phyloP scores from a whole-genome alignment of 2,113 vertebrate species.

The Podarcis muralis region DNA sequence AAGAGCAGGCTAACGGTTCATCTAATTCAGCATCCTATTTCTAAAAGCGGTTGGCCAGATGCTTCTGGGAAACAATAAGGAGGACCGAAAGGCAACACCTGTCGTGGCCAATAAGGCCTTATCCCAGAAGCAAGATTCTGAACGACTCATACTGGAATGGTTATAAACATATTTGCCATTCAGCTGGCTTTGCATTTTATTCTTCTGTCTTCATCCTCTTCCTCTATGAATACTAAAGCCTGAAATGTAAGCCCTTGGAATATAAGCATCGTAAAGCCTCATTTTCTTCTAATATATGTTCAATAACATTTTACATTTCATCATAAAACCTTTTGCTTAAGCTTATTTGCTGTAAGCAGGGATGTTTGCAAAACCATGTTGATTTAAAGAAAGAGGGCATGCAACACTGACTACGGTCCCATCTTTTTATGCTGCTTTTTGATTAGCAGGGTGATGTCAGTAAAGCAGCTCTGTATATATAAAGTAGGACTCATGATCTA shows the following conservation, averaged over 20 bases:
- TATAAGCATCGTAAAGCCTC: constrained; percentile 2
- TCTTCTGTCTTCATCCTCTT: not conserved
- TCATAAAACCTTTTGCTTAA: not conserved
- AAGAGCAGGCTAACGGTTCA: too few relatives aligned
- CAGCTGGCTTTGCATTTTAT: not conserved
- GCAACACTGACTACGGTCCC: not conserved
- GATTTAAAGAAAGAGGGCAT: not conserved
- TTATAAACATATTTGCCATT: not conserved
- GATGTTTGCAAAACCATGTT: not conserved
- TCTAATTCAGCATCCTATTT: not conserved
- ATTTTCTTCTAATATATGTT: constrained; percentile 16
- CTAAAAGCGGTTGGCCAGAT: not conserved
- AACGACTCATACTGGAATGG: not conserved
- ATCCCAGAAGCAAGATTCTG: not conserved
- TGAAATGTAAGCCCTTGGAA: not conserved
- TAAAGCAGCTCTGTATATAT: not conserved
- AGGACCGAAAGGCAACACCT: not conserved
- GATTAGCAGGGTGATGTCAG: not conserved
- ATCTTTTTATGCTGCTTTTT: not conserved
- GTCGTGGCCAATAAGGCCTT: not conserved
- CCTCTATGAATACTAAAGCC: not conserved
- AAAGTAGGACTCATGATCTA: not conserved
- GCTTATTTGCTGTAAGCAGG: constrained; percentile 31
- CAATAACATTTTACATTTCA: constrained; percentile 31
- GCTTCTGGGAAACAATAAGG: not conserved